phyloP scores from a whole-genome alignment of 2,888 invertebrate genomes.

The Tenthredo livida region DNA sequence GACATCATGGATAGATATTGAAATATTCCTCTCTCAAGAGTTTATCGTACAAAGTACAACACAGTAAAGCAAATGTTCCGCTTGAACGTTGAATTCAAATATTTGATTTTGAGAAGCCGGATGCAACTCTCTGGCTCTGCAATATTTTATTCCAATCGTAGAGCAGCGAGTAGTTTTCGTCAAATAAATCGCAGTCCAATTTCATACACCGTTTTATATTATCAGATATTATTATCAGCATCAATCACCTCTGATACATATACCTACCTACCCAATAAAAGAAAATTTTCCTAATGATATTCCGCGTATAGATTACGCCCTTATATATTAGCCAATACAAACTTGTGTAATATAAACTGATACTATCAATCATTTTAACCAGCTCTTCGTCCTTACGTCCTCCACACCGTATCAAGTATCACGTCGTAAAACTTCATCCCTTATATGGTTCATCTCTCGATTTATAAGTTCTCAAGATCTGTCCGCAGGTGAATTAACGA shows the following conservation, averaged over 20 bases:
- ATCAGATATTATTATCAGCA: background rate
- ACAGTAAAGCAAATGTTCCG: constrained; percentile 11
- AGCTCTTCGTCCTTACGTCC: background rate
- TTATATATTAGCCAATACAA: background rate
- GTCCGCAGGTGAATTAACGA: background rate
- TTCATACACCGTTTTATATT: background rate
- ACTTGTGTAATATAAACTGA: constrained; percentile 4
- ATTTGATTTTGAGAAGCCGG: constrained; percentile 37
- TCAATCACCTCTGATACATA: background rate
- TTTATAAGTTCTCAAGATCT: background rate
- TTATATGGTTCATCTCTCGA: background rate
- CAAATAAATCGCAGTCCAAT: background rate
- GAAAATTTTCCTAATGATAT: background rate
- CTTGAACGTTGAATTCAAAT: constrained; percentile 21
- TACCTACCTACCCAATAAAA: background rate
- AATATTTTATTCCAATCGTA: background rate
- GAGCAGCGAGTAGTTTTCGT: background rate
- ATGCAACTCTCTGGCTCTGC: background rate
- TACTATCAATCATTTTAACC: constrained; percentile 2
- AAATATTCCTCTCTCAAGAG: background rate
- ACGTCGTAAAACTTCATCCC: background rate
- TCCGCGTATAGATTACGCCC: background rate
- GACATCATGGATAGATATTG: background rate
- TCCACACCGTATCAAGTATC: background rate
- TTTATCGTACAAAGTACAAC: constrained; percentile 18